Evolutionary conservation across 2,113 vertebrate genomes (phyloP), one percentile per base, ranked within the genome.

Genomic region (Solea solea): DNA sequence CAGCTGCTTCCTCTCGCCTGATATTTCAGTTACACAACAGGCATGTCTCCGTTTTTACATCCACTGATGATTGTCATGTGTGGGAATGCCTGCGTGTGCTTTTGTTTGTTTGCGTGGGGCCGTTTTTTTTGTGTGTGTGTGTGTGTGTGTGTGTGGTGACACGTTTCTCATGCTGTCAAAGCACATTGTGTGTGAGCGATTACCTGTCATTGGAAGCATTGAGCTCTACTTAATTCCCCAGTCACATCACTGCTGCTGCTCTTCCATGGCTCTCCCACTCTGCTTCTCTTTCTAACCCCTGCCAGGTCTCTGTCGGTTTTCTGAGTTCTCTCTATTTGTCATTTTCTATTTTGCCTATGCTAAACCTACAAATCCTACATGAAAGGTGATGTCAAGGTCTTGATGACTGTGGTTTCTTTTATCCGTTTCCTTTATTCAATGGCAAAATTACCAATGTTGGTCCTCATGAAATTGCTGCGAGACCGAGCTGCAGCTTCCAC

Each of bases 171-270:
- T 79, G 88, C 86, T 89, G 89, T 92, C 89, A 89, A 73, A 88
- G 74, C 84, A 73, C 75, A 87, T 89, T 82, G 84, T 86, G 81
- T 69, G 60, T 91, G 91, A 92, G 80, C 86, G 88, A 92, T 87
- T 88, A 86, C 78, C 80, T 88, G 89, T 91, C 91, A 92, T 81
- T 63, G 44, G 64, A 48, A 83, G 78, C 80, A 82, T 68, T 28
- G 72, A 81, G 83, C 84, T 78, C 71, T 70, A 61, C 73, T 83
- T 83, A 67, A 65, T 69, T 80, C 70, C 68, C 74, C 56, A 51
- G 72, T 78, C 74, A 81, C 54, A 21, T 72, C 61, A 50, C 74
- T 49, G 45, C 67, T 70, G 72, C 72, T 54, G 53, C 57, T 54
- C 76, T 70, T 78, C 63, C 71, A 58, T 60, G 40, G 8, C 12